Conservation (phyloP, 2,888 invertebrate genomes). For the Glaucopsyche alexis region DNA sequence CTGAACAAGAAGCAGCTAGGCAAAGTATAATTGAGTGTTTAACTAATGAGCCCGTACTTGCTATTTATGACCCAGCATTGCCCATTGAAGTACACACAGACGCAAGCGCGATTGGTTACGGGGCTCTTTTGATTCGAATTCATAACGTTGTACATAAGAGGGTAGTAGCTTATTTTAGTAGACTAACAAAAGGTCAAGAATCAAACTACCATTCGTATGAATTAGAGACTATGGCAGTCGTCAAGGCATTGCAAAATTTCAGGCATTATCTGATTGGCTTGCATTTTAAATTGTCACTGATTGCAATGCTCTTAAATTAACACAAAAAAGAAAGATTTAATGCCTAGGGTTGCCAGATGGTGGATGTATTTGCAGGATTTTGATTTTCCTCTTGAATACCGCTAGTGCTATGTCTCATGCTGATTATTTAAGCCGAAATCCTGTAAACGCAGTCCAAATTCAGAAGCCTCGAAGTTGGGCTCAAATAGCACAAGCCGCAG, state of each 20-base stretch:
- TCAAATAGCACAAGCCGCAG: constrained; percentile 35
- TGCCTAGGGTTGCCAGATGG: constrained; percentile 21
- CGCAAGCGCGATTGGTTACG: constrained; percentile 42
- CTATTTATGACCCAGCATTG: constrained; percentile 33
- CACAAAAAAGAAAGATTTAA: constrained; percentile 32
- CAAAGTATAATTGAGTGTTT: constrained; percentile 19
- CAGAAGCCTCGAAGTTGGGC: constrained; percentile 37
- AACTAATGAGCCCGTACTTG: constrained; percentile 28
- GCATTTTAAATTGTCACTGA: constrained; percentile 44
- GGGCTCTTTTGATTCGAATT: constrained; percentile 42
- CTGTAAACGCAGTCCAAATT: too few relatives aligned
- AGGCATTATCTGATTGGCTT: constrained; percentile 39
- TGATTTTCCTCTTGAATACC: constrained; percentile 38
- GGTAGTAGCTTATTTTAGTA: constrained; percentile 38
- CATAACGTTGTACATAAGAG: constrained; percentile 24
- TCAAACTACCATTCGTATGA: constrained; percentile 38
- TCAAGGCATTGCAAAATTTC: constrained; percentile 39
- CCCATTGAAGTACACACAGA: constrained; percentile 45
- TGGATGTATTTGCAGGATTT: constrained; percentile 38
- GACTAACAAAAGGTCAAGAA: constrained; percentile 37
- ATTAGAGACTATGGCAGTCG: constrained; percentile 39
- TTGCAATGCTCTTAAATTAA: constrained; percentile 45
- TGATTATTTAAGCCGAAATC: too few relatives aligned
- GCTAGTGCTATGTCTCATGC: too few relatives aligned
- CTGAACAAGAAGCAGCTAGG: constrained; percentile 1